These are phyloP conservation scores for Diachasma alloeum DNA, from an alignment of 1,140 invertebrate species.

Conservation along the genomic window DNA sequence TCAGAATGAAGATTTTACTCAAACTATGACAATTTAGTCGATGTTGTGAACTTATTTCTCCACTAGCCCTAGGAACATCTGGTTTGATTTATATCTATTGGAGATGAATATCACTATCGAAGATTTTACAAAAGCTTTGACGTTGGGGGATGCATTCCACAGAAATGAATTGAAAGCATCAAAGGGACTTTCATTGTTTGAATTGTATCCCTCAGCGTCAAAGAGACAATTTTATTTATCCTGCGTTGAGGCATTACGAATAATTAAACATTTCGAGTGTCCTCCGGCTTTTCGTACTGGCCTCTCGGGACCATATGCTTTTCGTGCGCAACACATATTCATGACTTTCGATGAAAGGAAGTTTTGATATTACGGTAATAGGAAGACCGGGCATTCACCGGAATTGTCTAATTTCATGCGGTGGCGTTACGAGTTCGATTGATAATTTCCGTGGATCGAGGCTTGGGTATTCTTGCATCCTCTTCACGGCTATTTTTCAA, in stretches of 20 bases:
- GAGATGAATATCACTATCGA: too few relatives aligned
- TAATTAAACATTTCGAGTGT: background rate
- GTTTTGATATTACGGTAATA: background rate
- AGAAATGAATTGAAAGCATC: background rate
- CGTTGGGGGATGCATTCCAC: background rate
- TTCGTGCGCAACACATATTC: background rate
- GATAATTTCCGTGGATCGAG: background rate
- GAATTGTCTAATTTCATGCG: background rate
- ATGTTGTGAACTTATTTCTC: too few relatives aligned
- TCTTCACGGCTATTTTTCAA: background rate
- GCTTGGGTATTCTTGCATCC: background rate
- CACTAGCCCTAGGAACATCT: too few relatives aligned
- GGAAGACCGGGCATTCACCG: background rate
- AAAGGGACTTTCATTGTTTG: background rate
- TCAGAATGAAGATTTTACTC: background rate
- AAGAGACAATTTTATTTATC: background rate
- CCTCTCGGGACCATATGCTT: background rate
- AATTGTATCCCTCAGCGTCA: background rate
- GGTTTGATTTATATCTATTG: too few relatives aligned
- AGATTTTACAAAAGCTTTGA: background rate
- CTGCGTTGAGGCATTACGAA: background rate
- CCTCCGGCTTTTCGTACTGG: background rate
- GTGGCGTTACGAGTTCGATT: background rate
- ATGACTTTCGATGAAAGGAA: background rate
- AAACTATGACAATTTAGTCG: too few relatives aligned